Conservation (phyloP, 2,888 invertebrate genomes). For the Marasmarcha lunaedactyla region DNA sequence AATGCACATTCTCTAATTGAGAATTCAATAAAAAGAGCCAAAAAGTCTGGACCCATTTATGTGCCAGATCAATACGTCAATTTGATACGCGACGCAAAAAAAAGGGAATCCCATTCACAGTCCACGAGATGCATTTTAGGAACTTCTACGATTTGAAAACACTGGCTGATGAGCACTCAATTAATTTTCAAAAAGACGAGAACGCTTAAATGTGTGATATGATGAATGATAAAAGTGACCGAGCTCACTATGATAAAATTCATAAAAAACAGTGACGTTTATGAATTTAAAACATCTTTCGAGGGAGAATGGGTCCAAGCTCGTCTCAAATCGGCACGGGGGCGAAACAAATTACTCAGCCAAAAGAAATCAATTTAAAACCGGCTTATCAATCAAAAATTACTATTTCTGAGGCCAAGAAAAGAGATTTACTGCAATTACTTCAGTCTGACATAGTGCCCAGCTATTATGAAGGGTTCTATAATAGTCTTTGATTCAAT, state of each 20-base stretch:
- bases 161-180: slow-evolving; percentile 3
- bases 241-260: slow-evolving; percentile 5
- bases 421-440: background rate
- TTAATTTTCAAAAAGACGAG: no score
- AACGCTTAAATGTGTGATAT: no score
- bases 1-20: slow-evolving; percentile 18
- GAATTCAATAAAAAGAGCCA: slow-evolving; percentile 13
- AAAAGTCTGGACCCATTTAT: slow-evolving; percentile 21
- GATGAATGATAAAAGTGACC: slow-evolving; percentile 3
- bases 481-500: no score
- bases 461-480: background rate
- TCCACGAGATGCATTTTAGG: slow-evolving; percentile 10
- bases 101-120: slow-evolving; percentile 8
- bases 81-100: slow-evolving; percentile 1
- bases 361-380: slow-evolving; percentile 6
- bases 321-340: slow-evolving; percentile 2
- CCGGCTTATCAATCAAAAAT: slow-evolving; percentile 4
- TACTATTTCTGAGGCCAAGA: background rate
- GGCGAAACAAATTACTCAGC: slow-evolving; percentile 2
- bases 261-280: slow-evolving; percentile 6
- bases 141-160: slow-evolving; percentile 10
- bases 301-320: slow-evolving; percentile 5
- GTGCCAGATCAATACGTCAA: slow-evolving; percentile 19
- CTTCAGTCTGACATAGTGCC: background rate
- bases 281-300: slow-evolving; percentile 7